Evolutionary conservation across 2,113 vertebrate genomes (phyloP), one percentile per base, ranked within the genome.

Genomic region (Paramormyrops kingsleyae): DNA sequence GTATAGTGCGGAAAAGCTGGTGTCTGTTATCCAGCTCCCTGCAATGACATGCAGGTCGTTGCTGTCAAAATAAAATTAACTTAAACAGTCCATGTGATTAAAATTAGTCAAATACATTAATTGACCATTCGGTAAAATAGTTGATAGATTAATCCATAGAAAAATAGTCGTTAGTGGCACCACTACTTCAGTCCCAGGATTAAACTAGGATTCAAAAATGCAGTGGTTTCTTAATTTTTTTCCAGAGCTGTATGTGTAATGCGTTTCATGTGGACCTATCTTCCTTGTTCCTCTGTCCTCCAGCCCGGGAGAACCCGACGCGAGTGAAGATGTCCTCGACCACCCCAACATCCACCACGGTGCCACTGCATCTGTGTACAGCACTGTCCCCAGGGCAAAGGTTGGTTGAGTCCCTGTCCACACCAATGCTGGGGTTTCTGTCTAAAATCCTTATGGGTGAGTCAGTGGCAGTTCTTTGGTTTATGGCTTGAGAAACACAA

Each of bases 371-470:
- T 85, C 91, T 56, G 59, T 94, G 21, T 95, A 93, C 12, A 90
- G 77, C 90, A 94, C 93, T 0, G 21, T 88, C 2, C 91, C 94
- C 0, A 95, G 94, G 91, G 91, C 94, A 90, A 96, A 96, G 95
- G 96, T 96, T 92, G 94, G 95, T 92, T 7, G 7, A 5, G 15
- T 39, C 42, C 5, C 87, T 59, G 2, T 39, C 7, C 21, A 24
- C 39, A 9, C 13, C 6, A 5, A 83, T 19, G 15, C 2, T 35
- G 52, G 53, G 0, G 31, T 42, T 66, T 66, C 24, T n/a, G 10
- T 62, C 52, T 88, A 13, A 59, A 42, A 21, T 74, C 17, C 8
- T 46, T 44, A 19, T 74, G 13, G 44, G n/a, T 88, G 62, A 88
- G 49, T 27, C 80, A 74, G 27, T 35, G 31, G 21, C 19, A 44